Conservation (phyloP, 2,113 vertebrate genomes). For the Sterna hirundo region DNA sequence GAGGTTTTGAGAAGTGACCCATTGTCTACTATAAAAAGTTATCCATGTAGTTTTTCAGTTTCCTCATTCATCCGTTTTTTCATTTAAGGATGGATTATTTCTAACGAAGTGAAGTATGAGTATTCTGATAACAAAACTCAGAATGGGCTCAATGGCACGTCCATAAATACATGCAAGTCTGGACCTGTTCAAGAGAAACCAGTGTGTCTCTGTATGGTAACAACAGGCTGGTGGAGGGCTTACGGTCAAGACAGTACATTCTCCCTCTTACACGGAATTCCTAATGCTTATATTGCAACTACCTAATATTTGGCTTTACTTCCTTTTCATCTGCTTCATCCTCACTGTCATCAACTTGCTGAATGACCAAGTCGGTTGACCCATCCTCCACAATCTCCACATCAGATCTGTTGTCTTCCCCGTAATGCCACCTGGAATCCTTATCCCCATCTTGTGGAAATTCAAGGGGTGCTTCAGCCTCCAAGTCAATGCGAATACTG, state of each 20-base stretch:
- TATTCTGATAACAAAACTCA: slow-evolving; percentile 39
- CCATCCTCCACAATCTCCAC: slow-evolving; percentile 94
- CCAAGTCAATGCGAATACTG: slow-evolving; percentile 83
- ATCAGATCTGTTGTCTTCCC: slow-evolving; percentile 83
- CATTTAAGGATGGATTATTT: slow-evolving; percentile 9
- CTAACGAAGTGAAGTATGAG: slow-evolving; percentile 13
- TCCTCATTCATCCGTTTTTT: background rate
- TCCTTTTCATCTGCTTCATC: slow-evolving; percentile 86
- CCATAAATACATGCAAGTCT: slow-evolving; percentile 70
- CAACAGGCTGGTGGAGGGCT: slow-evolving; percentile 15
- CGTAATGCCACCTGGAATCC: slow-evolving; percentile 78
- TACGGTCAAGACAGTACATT: background rate
- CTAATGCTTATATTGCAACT: background rate
- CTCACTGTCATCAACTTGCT: slow-evolving; percentile 94
- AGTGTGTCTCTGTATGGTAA: background rate
- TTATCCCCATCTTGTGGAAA: slow-evolving; percentile 78
- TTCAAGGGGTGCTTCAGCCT: slow-evolving; percentile 75
- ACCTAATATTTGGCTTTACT: slow-evolving; percentile 74
- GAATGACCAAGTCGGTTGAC: slow-evolving; percentile 91
- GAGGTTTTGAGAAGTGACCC: slow-evolving; percentile 38
- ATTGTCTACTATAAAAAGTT: background rate
- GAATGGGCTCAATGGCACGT: background rate
- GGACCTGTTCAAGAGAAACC: slow-evolving; percentile 20
- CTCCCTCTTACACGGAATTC: background rate
- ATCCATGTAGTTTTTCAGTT: background rate